Base-by-base conservation (phyloP, 2,888 invertebrate species). In the Apantesis nais region DNA sequence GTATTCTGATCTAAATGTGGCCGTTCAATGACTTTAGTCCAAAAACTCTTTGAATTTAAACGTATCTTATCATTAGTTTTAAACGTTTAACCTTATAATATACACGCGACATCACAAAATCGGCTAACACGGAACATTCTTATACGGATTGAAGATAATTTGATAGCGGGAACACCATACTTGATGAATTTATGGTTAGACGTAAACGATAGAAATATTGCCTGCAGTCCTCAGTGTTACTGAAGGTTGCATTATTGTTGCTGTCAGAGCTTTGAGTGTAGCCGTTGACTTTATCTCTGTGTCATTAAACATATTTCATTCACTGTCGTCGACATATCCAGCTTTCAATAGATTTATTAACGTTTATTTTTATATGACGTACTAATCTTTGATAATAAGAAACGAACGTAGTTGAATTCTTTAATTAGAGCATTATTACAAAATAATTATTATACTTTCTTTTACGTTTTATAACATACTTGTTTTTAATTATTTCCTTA, bases 111-210 rank as follows among this genome's bases (percentile, higher is more conserved):
- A 71, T 68, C 55, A 66, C 19, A 68, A 29, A 31, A 16, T 25
- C 19, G 64, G 70, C 55, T 62, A 39, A 61, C 65, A 69, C 58
- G n/a, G 14, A 70, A 55, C 52, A 67, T 61, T 65, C 66, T 65
- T 76, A 72, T 75, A 76, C 67, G 74, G 75, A 70, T 73, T 75
- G 75, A 77, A 76, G 67, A 73, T 70, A 72, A 71, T 76, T 77
- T 79, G 62, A 80, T 79, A 74, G 73, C 71, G 60, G 61, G 71
- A 77, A 72, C 73, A 76, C 78, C 76, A 75, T 78, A 77, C 76
- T 75, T 71, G 72, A 79, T 73, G 73, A 64, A 72, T 75, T 74
- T 72, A 76, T 71, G 62, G 72, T 70, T 66, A 60, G 67, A 68
- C 48, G 48, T 31, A 62, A 72, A 70, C 62, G 31, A 63, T 65